These are phyloP conservation scores for Lordiphosa mommai DNA, from an alignment of 1,140 invertebrate genomes.

Conservation along the genomic window DNA sequence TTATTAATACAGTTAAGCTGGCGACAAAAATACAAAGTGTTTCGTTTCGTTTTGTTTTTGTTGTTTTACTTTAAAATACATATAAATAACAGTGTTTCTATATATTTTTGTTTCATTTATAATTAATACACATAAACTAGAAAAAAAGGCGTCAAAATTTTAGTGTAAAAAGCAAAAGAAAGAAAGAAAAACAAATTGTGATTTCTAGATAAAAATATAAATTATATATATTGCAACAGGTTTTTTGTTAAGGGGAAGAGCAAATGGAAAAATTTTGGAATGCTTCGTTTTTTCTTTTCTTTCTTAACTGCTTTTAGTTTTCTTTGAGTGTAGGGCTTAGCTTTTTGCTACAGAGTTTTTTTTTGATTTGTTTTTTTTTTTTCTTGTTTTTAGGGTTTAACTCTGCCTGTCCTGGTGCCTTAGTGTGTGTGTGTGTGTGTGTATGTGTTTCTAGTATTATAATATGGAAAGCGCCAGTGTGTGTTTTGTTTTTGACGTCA, in stretches of 20 bases:
- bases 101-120: slow-evolving; percentile 33
- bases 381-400: slow-evolving; percentile 35
- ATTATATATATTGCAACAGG: slow-evolving; percentile 62
- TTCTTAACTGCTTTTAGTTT: slow-evolving; percentile 21
- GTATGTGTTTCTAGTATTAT: slow-evolving; percentile 44
- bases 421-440: slow-evolving; percentile 24
- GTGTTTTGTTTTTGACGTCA: slow-evolving; percentile 69
- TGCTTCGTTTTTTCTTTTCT: slow-evolving; percentile 29
- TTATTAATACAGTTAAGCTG: slow-evolving; percentile 75
- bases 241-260: slow-evolving; percentile 25
- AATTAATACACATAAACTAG: slow-evolving; percentile 59
- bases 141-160: slow-evolving; percentile 23
- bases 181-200: slow-evolving; percentile 19
- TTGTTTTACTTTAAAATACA: slow-evolving; percentile 56
- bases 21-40: slow-evolving; percentile 62
- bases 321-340: slow-evolving; percentile 13
- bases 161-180: slow-evolving; percentile 45
- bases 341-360: slow-evolving; percentile 22
- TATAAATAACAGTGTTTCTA: slow-evolving; percentile 59
- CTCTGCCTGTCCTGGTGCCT: slow-evolving; percentile 33
- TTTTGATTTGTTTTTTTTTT: too few species aligned
- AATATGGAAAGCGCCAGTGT: slow-evolving; percentile 73
- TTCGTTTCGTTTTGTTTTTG: slow-evolving; percentile 27
- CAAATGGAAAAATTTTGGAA: slow-evolving; percentile 52
- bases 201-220: slow-evolving; percentile 21